Percentiles rank a stretch among this genome's conserved stretches.
Conservation (phyloP, 2,797 vertebrate species). For the Triplophysa bombifrons region DNA sequence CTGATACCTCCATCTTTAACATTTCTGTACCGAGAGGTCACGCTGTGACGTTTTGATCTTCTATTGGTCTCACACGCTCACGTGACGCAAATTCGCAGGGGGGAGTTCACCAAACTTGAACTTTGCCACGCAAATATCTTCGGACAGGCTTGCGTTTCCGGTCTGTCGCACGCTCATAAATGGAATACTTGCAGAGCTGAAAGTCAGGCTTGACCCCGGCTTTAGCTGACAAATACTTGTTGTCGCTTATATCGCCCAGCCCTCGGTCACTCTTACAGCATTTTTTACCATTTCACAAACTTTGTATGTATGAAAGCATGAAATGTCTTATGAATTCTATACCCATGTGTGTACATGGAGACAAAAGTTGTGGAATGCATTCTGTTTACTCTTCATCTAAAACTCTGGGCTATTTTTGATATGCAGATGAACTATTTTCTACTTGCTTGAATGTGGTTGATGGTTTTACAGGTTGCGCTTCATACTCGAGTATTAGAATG, state of each 20-base stretch:
- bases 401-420: constrained; percentile 47
- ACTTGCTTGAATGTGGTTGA: constrained; percentile 30
- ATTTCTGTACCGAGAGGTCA: too few species aligned
- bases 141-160: too few species aligned
- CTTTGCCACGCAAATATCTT: too few species aligned
- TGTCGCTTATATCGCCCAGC: background rate
- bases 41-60: too few species aligned
- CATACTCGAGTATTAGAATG: constrained; percentile 33
- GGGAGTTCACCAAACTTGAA: too few species aligned
- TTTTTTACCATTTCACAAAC: constrained; percentile 29
- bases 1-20: too few species aligned
- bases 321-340: constrained; percentile 13
- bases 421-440: constrained; percentile 44
- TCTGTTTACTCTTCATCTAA: background rate
- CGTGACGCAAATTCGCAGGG: too few species aligned
- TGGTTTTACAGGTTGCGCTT: constrained; percentile 33
- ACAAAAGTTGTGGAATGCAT: constrained; percentile 1
- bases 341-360: background rate
- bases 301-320: constrained; percentile 36
- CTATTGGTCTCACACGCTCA: too few species aligned
- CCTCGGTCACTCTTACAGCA: background rate
- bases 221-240: background rate
- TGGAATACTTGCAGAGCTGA: too few species aligned
- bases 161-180: too few species aligned
- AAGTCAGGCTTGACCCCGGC: too few species aligned